phyloP scores from a whole-genome alignment of 2,113 vertebrate species.

The Bombycilla garrulus region DNA sequence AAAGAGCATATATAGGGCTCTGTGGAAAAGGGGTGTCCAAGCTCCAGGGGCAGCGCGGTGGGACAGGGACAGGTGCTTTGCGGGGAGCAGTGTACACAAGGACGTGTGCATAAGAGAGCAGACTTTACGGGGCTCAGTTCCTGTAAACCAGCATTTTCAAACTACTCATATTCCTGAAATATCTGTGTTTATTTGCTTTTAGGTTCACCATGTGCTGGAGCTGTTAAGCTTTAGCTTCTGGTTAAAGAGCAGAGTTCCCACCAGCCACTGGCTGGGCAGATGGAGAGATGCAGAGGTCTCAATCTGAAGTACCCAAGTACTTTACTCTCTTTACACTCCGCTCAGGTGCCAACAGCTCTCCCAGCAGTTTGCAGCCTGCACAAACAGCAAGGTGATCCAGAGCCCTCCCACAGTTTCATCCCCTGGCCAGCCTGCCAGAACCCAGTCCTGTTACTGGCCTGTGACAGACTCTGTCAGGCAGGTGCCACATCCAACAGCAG shows the following conservation, averaged over 20 bases:
- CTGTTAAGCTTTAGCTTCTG: background rate
- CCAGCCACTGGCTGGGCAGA: accelerated
- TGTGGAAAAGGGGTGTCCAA: background rate
- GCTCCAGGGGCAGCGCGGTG: accelerated
- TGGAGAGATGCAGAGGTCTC: background rate
- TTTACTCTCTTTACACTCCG: background rate
- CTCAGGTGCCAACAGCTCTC: background rate
- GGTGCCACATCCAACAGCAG: background rate
- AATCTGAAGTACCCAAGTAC: background rate
- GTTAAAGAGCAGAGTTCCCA: background rate
- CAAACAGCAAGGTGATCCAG: background rate
- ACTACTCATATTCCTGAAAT: background rate
- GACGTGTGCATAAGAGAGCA: accelerated
- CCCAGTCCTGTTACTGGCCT: too few relatives aligned
- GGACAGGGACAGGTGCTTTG: background rate
- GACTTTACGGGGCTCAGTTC: background rate
- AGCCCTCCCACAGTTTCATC: background rate
- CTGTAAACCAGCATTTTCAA: background rate
- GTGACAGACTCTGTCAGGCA: background rate
- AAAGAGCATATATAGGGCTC: background rate
- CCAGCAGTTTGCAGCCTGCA: background rate
- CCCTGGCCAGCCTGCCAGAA: background rate
- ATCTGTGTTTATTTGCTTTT: background rate
- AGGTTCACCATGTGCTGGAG: background rate
- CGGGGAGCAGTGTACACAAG: accelerated